These are phyloP conservation scores for Nibea albiflora DNA, from an alignment of 2,113 vertebrate species.

Conservation along the genomic window DNA sequence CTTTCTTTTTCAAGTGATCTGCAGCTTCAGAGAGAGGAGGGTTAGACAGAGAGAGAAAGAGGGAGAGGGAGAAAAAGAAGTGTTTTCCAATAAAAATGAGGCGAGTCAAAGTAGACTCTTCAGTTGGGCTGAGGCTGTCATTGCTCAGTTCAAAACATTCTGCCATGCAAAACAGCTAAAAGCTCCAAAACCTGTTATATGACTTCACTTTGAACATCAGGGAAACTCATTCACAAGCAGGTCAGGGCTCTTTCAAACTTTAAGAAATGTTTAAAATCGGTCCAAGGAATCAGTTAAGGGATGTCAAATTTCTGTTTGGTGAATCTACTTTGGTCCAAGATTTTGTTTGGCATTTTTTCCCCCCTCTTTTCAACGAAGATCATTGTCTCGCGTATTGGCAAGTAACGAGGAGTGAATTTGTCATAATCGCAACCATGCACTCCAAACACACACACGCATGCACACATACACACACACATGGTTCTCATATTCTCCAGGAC, in stretches of 20 bases:
- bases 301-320: not conserved
- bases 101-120: conserved; percentile 65
- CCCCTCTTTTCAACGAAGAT: conserved; percentile 47
- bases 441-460: conserved; percentile 43
- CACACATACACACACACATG: conserved; percentile 52
- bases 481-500: conserved; percentile 80
- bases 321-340: conserved; percentile 1
- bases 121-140: conserved; percentile 77
- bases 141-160: conserved; percentile 81
- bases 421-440: conserved; percentile 73
- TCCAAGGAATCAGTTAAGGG: not conserved
- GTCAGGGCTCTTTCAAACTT: conserved; percentile 57
- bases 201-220: conserved; percentile 79
- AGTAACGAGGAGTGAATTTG: conserved; percentile 63
- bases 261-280: conserved; percentile 22
- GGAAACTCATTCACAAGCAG: conserved; percentile 62
- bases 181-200: conserved; percentile 63
- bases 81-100: conserved; percentile 82
- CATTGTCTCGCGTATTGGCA: conserved; percentile 65
- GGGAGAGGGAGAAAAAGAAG: conserved; percentile 60
- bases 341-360: conserved; percentile 14
- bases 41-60: conserved; percentile 40
- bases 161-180: conserved; percentile 72
- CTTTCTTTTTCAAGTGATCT: conserved; percentile 76
- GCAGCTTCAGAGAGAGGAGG: conserved; percentile 71